Percentiles rank a stretch among this genome's conserved stretches.
Evolutionary conservation across 2,888 invertebrate genomes (phyloP).

Genomic region (Ormia ochracea): DNA sequence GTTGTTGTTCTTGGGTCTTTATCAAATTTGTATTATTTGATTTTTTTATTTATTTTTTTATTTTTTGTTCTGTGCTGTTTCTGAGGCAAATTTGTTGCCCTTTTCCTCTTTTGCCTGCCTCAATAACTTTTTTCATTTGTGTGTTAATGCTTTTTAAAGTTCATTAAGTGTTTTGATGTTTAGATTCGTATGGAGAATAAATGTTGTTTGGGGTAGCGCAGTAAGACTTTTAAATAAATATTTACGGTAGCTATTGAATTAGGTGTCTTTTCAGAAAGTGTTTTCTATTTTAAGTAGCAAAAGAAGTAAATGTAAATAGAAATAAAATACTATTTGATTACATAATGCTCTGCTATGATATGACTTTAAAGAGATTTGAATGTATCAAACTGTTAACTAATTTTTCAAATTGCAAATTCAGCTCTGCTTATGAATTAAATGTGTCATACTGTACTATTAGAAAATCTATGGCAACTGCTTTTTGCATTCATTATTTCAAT

Average conservation of each 20-base stretch:
- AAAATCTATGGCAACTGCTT: too few relatives aligned
- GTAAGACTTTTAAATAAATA: conserved; percentile 55
- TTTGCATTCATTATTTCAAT: too few relatives aligned
- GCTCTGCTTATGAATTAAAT: background rate
- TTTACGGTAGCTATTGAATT: conserved; percentile 43
- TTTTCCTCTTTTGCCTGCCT: conserved; percentile 20
- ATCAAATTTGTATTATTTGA: conserved; percentile 55
- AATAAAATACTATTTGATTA: background rate
- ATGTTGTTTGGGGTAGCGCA: background rate
- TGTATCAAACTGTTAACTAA: background rate
- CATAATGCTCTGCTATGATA: background rate
- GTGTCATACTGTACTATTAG: too few relatives aligned
- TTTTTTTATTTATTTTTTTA: conserved; percentile 17
- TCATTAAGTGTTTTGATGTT: conserved; percentile 50
- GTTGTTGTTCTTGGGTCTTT: conserved; percentile 30
- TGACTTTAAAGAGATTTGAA: background rate
- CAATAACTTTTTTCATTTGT: conserved; percentile 29
- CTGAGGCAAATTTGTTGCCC: conserved; percentile 49
- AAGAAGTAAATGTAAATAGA: background rate
- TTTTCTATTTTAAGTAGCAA: background rate
- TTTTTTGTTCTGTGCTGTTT: too few relatives aligned
- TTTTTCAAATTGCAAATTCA: background rate
- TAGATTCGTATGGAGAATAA: background rate
- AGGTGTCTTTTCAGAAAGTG: conserved; percentile 9
- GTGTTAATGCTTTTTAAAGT: conserved; percentile 37